These are phyloP conservation scores for Deroplatys truncata DNA, from an alignment of 2,888 invertebrate species.

Conservation along the genomic window DNA sequence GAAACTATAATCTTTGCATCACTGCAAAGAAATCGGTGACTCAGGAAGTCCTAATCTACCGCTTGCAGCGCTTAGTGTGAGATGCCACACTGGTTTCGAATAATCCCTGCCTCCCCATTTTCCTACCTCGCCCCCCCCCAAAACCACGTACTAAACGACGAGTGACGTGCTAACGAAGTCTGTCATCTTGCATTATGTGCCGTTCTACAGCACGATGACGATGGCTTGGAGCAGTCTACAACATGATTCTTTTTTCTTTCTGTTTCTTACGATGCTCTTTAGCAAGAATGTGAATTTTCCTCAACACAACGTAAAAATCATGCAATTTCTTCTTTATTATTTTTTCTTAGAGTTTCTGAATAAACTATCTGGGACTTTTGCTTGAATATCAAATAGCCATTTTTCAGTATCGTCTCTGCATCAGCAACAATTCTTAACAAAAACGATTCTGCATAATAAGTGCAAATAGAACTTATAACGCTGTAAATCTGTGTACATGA, in stretches of 20 bases:
- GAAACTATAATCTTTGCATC: background rate
- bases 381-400: no score
- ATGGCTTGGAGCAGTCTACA: background rate
- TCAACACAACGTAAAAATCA: no score
- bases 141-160: background rate
- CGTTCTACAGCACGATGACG: background rate
- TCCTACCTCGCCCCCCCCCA: background rate
- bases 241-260: background rate
- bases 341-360: no score
- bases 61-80: background rate
- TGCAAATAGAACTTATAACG: no score
- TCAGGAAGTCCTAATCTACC: background rate
- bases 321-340: no score
- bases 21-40: background rate
- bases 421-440: no score
- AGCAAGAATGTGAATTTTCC: background rate
- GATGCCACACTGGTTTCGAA: background rate
- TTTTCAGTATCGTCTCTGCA: no score
- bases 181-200: background rate
- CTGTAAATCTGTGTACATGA: no score
- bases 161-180: background rate
- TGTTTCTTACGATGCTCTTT: background rate
- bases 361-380: no score
- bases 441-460: no score
- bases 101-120: background rate